Evolutionary conservation across 2,113 vertebrate genomes (phyloP).

Genomic region (Clinocottus analis): DNA sequence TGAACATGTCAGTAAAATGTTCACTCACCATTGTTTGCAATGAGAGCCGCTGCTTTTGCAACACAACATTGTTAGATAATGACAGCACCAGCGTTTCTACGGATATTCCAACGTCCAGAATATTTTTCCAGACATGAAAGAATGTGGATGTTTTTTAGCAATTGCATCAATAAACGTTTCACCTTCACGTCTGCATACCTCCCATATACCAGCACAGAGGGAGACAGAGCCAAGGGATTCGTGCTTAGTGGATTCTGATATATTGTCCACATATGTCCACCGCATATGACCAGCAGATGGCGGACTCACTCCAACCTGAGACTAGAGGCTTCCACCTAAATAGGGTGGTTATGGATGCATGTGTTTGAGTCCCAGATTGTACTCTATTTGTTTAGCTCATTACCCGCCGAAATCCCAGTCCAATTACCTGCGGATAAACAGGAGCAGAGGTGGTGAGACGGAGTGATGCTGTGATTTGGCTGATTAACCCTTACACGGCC

Average conservation of each 20-base stretch:
- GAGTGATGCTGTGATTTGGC: slow-evolving; percentile 41
- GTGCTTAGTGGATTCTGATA: neutral
- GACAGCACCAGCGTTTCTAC: no score
- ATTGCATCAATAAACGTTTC: neutral
- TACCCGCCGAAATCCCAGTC: slow-evolving; percentile 45
- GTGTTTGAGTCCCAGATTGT: slow-evolving; percentile 38
- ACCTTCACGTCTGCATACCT: neutral
- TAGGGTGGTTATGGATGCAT: neutral
- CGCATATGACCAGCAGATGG: slow-evolving; percentile 56
- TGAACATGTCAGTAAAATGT: no score
- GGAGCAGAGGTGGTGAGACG: slow-evolving; percentile 48
- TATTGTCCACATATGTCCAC: neutral
- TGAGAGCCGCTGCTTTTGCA: neutral
- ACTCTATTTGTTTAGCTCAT: slow-evolving; percentile 55
- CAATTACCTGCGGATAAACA: slow-evolving; percentile 57
- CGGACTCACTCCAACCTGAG: slow-evolving; percentile 20
- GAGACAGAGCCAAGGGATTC: neutral
- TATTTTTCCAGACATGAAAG: no score
- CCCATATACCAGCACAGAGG: neutral
- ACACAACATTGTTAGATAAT: neutral
- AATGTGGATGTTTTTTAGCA: neutral
- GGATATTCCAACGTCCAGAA: no score
- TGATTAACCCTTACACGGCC: slow-evolving; percentile 22
- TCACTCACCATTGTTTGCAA: no score
- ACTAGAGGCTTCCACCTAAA: neutral